Base-by-base conservation (phyloP, 2,113 vertebrate genomes). In the Chlorodrepanis virens region DNA sequence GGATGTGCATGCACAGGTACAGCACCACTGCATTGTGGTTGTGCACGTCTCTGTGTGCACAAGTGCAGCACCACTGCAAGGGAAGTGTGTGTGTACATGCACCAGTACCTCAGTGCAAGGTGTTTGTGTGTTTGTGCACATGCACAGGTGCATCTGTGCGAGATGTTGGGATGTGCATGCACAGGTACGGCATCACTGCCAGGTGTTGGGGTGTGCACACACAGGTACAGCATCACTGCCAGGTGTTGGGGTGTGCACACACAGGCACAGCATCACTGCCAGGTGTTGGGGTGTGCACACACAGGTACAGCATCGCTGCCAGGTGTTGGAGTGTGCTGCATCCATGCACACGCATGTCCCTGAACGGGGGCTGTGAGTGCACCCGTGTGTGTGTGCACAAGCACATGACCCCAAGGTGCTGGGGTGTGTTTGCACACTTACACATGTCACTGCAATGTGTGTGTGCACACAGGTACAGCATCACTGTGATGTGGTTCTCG, bases 381-480 rank as follows among this genome's bases (percentile, higher is more conserved):
- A 37, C 12, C 5, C 3, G 42, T 42, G 42, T 40, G 52, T 47
- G 37, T 47, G 33, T 18, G 7, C 35, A 22, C 1, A 1, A n/a
- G 28, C 4, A 28, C 24, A 1, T 0, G 0, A 0, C 45, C 8
- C 14, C 29, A 5, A 4, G 70, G 33, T 10, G 20, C 3, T 29
- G 35, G 19, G 23, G 15, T 20, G 18, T 83, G 35, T 70, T 37
- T 39, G 42, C 49, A 63, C 84, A n/a, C 35, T 40, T 49, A 33
- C 45, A 29, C 1, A 0, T 1, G 0, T 17, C 56, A 7, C n/a
- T 71, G 56, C 28, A 23, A 9, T 0, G 3, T 25, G 45, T 57
- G 54, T 47, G 49, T 9, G 23, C 24, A 2, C 52, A 15, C 23
- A 1, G 45, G 52, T 1, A 6, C 67, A 33, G 65, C 8, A 0